Base-by-base conservation (phyloP, 2,113 vertebrate genomes). In the Triplophysa dalaica region DNA sequence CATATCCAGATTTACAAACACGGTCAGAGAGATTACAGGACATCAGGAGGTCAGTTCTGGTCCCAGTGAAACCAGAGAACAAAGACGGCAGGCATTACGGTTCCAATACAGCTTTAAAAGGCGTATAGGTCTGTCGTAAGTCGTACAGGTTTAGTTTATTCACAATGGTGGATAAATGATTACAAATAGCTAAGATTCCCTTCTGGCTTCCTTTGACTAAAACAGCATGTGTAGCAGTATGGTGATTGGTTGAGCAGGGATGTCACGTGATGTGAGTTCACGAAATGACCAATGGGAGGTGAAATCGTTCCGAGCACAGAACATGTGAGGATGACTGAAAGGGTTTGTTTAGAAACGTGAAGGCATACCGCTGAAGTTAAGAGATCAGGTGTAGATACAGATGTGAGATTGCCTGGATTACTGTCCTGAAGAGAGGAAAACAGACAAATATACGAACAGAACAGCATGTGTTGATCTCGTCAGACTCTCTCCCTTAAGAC, bases 361-460 rank as follows among this genome's bases (percentile, higher is more conserved):
- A 89, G 88, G 91, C 94, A 91, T 95, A 95, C 94, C 94, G 90
- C 93, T 86, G 92, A 84, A 88, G 89, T 93, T 93, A 95, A 93
- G 82, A 94, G 93, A 91, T 93, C 93, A 89, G 93, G 92, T 89
- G 93, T 89, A 88, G 94, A 95, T 89, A 95, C 85, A 89, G 94
- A 95, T 0, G 93, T 88, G 88, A 94, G 89, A 92, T 88, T 93
- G 91, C 90, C 92, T 90, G 91, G 90, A 90, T 87, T 92, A 90
- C 89, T 90, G 87, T 93, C 94, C 94, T 95, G 90, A 92, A 92
- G 85, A 89, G 87, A 94, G 91, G 91, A 89, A 89, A 92, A 92
- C 85, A 92, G 63, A 82, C 33, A 41, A 73, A 76, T 22, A 81
- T 19, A 62, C 43, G 29, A 58, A 79, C 7, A 76, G n/a, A 67